phyloP scores from a whole-genome alignment of 2,888 invertebrate species.

The Polydrusus tereticollis region DNA sequence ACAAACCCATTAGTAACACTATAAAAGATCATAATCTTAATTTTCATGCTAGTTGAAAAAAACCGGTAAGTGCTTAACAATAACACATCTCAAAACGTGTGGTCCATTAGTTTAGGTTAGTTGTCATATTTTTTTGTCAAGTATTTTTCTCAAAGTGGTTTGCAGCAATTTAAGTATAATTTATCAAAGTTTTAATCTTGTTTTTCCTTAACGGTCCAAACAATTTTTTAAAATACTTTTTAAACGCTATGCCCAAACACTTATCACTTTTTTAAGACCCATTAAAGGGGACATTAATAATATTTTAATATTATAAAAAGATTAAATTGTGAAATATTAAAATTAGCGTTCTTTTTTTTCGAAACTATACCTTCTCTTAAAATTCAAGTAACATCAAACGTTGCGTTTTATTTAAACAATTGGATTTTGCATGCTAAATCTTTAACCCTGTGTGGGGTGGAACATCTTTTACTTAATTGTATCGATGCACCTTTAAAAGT shows the following conservation, averaged over 20 bases:
- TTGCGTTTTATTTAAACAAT: too few species aligned
- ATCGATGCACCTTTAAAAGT: too few species aligned
- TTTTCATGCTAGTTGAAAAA: neutral
- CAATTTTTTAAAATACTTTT: neutral
- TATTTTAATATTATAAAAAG: too few species aligned
- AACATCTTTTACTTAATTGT: too few species aligned
- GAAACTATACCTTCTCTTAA: too few species aligned
- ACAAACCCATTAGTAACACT: constrained; percentile 3
- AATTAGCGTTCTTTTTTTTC: too few species aligned
- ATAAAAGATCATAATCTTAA: constrained; percentile 1
- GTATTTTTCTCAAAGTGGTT: neutral
- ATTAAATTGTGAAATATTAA: too few species aligned
- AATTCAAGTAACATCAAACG: too few species aligned
- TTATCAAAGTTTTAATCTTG: neutral
- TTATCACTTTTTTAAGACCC: neutral
- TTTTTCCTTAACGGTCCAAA: neutral
- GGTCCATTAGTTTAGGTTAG: constrained; percentile 12
- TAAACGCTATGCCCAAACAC: neutral
- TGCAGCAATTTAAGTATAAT: neutral
- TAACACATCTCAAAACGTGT: neutral
- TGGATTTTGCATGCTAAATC: too few species aligned
- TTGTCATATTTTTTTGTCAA: neutral
- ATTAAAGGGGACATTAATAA: too few species aligned
- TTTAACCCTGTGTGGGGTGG: too few species aligned
- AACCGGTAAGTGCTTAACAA: neutral